phyloP scores from a whole-genome alignment of 2,113 vertebrate species.

The Otolemur garnettii region DNA sequence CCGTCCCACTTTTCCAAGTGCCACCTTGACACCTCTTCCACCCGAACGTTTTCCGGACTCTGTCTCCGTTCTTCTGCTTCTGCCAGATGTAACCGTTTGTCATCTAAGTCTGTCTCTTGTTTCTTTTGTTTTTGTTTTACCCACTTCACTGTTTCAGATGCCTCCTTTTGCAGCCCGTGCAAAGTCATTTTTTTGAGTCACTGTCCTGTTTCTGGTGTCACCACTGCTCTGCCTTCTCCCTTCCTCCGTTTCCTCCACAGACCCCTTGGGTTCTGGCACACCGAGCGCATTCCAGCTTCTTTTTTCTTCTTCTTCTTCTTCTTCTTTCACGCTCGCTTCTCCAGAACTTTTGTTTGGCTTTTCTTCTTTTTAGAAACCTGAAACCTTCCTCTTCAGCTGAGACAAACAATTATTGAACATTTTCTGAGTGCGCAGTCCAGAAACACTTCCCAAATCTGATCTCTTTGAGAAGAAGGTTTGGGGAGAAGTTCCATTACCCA shows the following conservation, averaged over 20 bases:
- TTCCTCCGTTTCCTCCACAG: background rate
- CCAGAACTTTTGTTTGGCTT: background rate
- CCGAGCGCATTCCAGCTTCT: background rate
- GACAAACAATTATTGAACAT: background rate
- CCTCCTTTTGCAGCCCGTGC: background rate
- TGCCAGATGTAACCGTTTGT: fast-evolving
- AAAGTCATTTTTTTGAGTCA: background rate
- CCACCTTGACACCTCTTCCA: background rate
- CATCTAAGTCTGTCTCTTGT: background rate
- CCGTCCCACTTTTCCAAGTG: background rate
- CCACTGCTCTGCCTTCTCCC: background rate
- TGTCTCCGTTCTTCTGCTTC: background rate
- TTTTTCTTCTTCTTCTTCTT: background rate
- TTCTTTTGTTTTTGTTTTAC: background rate
- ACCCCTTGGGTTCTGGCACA: background rate
- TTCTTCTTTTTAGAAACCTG: constrained; percentile 30
- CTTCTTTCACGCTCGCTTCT: background rate
- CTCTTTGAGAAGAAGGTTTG: background rate
- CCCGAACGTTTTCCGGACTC: background rate
- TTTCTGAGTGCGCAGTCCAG: constrained; percentile 7
- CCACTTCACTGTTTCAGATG: background rate
- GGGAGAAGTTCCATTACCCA: background rate
- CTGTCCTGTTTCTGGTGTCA: background rate
- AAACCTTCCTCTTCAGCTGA: background rate
- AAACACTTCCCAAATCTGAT: background rate